These are phyloP conservation scores for Atta colombica DNA, from an alignment of 1,140 invertebrate species.

Conservation along the genomic window DNA sequence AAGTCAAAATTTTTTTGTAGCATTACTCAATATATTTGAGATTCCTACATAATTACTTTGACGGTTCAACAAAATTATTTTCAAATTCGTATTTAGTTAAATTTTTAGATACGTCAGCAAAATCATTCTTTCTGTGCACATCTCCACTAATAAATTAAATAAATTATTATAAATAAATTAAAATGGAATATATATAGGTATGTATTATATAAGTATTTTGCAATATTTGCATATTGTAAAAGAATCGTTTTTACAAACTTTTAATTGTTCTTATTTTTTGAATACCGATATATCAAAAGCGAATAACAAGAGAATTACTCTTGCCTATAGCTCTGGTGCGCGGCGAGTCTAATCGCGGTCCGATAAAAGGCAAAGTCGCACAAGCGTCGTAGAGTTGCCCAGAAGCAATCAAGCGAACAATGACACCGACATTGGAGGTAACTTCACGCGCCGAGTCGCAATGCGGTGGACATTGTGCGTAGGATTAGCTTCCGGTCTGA, in stretches of 20 bases:
- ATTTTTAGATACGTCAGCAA: too few relatives aligned
- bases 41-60: too few relatives aligned
- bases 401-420: constrained; percentile 79
- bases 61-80: too few relatives aligned
- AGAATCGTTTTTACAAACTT: neutral
- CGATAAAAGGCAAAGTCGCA: constrained; percentile 72
- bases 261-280: constrained; percentile 8
- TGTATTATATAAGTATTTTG: neutral
- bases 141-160: neutral
- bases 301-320: constrained; percentile 21
- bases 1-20: too few relatives aligned
- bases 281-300: constrained; percentile 3
- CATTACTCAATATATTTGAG: too few relatives aligned
- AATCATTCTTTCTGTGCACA: neutral
- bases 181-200: neutral
- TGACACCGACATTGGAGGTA: constrained; percentile 71
- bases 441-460: constrained; percentile 64
- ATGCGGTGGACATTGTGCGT: constrained; percentile 73
- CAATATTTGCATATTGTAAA: neutral
- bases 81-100: too few relatives aligned
- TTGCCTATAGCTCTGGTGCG: constrained; percentile 48
- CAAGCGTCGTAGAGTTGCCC: constrained; percentile 66
- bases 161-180: neutral
- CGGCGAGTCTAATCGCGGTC: constrained; percentile 75
- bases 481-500: constrained; percentile 67